These are phyloP conservation scores for Mormyrops boulengeri DNA, from an alignment of 2,797 vertebrate genomes.

Conservation along the genomic window DNA sequence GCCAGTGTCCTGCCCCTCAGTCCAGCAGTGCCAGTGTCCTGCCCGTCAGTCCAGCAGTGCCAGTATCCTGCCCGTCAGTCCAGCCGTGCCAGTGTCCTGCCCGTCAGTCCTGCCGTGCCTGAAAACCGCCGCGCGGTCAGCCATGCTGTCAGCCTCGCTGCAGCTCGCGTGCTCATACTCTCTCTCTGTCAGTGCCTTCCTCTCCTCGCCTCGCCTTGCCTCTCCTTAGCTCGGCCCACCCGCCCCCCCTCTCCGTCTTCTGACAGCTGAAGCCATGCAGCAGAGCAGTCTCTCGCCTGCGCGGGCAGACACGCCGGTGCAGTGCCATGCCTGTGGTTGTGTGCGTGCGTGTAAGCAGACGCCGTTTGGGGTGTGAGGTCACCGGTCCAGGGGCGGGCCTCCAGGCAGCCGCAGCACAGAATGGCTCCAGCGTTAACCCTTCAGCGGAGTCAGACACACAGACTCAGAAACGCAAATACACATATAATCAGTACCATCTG, in stretches of 20 bases:
- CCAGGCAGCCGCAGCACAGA: constrained; percentile 43
- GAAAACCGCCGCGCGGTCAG: neutral
- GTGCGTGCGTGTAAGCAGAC: constrained; percentile 34
- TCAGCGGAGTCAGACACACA: constrained; percentile 26
- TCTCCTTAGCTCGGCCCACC: constrained; percentile 7
- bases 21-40: neutral
- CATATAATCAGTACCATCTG: neutral
- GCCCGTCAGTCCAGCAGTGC: neutral
- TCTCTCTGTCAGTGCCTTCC: neutral
- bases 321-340: constrained; percentile 21
- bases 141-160: neutral
- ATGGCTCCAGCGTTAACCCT: constrained; percentile 46
- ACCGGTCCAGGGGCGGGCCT: constrained; percentile 53
- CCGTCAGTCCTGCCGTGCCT: neutral
- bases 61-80: neutral
- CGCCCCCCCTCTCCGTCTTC: constrained; percentile 40
- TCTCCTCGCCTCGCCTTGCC: constrained; percentile 32
- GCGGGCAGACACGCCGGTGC: constrained; percentile 43
- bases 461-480: neutral
- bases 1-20: neutral
- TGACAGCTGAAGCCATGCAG: neutral
- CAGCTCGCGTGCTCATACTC: neutral
- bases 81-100: neutral
- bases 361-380: constrained; percentile 59
- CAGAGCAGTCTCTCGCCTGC: constrained; percentile 36